phyloP scores from a whole-genome alignment of 2,888 invertebrate species.

The Eudemis profundana region DNA sequence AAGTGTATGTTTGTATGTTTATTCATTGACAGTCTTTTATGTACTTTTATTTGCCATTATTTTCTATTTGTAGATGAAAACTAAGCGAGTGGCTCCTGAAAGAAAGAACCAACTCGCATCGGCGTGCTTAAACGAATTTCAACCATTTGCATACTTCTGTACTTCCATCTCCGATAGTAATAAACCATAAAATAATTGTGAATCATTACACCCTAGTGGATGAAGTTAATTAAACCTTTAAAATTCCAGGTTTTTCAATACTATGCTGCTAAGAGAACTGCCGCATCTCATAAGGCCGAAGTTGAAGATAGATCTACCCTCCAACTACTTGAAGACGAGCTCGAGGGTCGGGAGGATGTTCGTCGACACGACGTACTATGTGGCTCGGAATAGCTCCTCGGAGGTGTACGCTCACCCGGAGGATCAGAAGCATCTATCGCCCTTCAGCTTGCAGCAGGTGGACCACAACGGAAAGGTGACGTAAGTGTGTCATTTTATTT shows the following conservation, averaged over 20 bases:
- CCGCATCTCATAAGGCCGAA: constrained; percentile 58
- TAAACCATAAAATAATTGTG: too few species aligned
- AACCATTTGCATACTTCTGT: too few species aligned
- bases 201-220: neutral
- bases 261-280: constrained; percentile 55
- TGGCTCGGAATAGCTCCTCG: constrained; percentile 62
- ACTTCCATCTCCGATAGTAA: too few species aligned
- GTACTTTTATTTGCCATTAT: too few species aligned
- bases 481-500: constrained; percentile 59
- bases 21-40: too few species aligned
- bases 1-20: too few species aligned
- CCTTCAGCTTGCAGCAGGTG: constrained; percentile 66
- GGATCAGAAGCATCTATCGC: constrained; percentile 55
- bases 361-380: constrained; percentile 58
- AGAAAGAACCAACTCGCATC: too few species aligned
- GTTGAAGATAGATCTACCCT: constrained; percentile 57
- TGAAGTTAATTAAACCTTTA: neutral
- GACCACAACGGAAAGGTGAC: constrained; percentile 57
- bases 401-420: constrained; percentile 50
- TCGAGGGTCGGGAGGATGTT: constrained; percentile 61
- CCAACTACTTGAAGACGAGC: constrained; percentile 61
- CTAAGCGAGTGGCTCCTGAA: too few species aligned
- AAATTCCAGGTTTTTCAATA: constrained; percentile 59
- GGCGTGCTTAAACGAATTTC: too few species aligned
- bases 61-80: too few species aligned